A percentile compares a stretch with the other conserved stretches of the same genome.
Conservation (phyloP, 2,888 invertebrate genomes). For the Strigamia maritima region DNA sequence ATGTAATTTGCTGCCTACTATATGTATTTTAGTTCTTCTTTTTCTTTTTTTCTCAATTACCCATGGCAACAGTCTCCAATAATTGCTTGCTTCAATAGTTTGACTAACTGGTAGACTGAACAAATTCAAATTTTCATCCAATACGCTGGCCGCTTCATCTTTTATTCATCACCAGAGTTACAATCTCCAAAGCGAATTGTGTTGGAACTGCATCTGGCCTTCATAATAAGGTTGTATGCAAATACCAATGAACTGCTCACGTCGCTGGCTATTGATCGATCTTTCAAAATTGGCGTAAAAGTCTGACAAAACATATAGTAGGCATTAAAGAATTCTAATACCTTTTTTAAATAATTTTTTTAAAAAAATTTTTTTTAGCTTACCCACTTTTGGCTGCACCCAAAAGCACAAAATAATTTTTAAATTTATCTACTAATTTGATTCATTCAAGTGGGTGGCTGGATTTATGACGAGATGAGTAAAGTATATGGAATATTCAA, state of each 20-base stretch:
- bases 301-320: neutral
- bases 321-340: neutral
- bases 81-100: constrained; percentile 5
- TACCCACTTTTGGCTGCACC: no score
- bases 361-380: no score
- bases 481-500: no score
- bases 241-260: constrained; percentile 10
- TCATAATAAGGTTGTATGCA: constrained; percentile 15
- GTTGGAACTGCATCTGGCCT: constrained; percentile 10
- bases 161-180: constrained; percentile 15
- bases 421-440: no score
- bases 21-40: neutral
- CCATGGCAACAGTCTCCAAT: neutral
- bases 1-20: neutral
- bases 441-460: no score
- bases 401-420: no score
- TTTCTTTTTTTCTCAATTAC: neutral
- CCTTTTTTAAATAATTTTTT: no score
- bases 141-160: constrained; percentile 15
- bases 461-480: no score
- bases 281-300: neutral
- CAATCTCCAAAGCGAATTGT: constrained; percentile 10
- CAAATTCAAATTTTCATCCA: constrained; percentile 10
- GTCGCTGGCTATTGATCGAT: neutral
- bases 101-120: constrained; percentile 3